Evolutionary conservation across 2,888 invertebrate species (phyloP), one percentile per base, ranked within the genome.

Genomic region (Catocala sponsa): DNA sequence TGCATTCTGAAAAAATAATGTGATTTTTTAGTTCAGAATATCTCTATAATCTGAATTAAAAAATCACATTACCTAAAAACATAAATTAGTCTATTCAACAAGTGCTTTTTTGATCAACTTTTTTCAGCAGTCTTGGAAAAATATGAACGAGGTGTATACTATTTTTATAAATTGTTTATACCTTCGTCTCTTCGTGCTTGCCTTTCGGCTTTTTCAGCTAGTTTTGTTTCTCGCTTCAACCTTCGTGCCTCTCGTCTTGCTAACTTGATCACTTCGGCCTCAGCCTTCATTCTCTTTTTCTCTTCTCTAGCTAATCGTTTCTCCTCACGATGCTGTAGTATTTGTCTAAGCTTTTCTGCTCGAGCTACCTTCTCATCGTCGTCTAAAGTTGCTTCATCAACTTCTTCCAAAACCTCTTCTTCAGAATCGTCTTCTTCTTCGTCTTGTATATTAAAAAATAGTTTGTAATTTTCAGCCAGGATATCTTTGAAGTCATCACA

Each of bases 361-460:
- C 91, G 87, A 4, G 83, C 89, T 2, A 82, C 85, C 72, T 85
- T 91, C 68, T 93, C 94, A 0, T 91, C 93, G 0, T 94, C 92
- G 55, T 94, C 94, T 53, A 91, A 75, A 10, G 90, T 89, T 0
- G 82, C 72, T 78, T 94, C 91, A 56, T 91, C 91, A 0, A 92
- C 89, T 80, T 91, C 91, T 76, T 94, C 95, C 41, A 91, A 74
- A 38, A 79, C 84, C 68, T 90, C 89, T 57, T 88, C 88, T 59
- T 88, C 88, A 12, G 80, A 82, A 47, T 87, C 85, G 13, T 83
- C 84, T 83, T 92, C 90, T 63, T 86, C 89, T 42, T 95, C 94
- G 0, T 95, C 92, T 61, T 94, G 83, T 47, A 96, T 92, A 78
- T 97, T 96, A 76, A 97, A 96, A 78, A 97, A 97, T 5, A 97